A percentile compares a stretch with the other conserved stretches of the same genome.
These are phyloP conservation scores for Stegodyphus dumicola DNA, from an alignment of 1,140 invertebrate species.

Conservation along the genomic window DNA sequence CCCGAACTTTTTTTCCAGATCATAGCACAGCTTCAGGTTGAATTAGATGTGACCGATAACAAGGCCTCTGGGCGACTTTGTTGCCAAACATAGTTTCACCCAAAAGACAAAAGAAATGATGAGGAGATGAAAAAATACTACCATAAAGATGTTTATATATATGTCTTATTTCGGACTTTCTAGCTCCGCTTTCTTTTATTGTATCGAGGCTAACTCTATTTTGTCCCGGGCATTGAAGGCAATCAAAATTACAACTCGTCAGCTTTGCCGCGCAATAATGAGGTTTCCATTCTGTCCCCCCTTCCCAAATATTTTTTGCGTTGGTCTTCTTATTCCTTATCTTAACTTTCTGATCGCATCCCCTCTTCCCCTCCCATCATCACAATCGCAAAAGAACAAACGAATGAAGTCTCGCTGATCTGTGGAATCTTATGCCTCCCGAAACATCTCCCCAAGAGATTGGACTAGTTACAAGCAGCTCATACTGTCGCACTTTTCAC, in stretches of 20 bases:
- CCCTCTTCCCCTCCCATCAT: slow-evolving; percentile 2
- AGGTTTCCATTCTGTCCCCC: slow-evolving; percentile 32
- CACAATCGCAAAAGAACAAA: slow-evolving; percentile 28
- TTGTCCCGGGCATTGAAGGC: slow-evolving; percentile 38
- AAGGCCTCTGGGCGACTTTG: slow-evolving; percentile 55
- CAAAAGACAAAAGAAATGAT: slow-evolving; percentile 59
- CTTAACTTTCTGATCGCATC: slow-evolving; percentile 35
- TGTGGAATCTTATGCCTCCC: slow-evolving; percentile 44
- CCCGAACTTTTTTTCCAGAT: slow-evolving; percentile 25
- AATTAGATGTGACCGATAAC: slow-evolving; percentile 60
- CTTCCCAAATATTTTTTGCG: background rate
- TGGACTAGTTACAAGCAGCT: slow-evolving; percentile 57
- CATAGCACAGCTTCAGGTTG: slow-evolving; percentile 29
- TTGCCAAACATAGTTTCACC: background rate
- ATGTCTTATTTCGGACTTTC: slow-evolving; percentile 52
- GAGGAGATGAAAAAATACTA: slow-evolving; percentile 50
- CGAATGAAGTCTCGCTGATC: slow-evolving; percentile 56
- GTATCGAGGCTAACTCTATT: slow-evolving; percentile 46
- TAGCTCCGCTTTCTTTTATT: slow-evolving; percentile 11
- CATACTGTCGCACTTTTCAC: slow-evolving; percentile 55
- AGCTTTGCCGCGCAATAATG: slow-evolving; percentile 55
- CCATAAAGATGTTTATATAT: slow-evolving; percentile 57
- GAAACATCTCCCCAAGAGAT: slow-evolving; percentile 33
- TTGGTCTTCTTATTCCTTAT: slow-evolving; percentile 6
- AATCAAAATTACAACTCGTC: slow-evolving; percentile 62